Base-by-base conservation (phyloP, 1,140 invertebrate species). In the Pogonomyrmex barbatus region DNA sequence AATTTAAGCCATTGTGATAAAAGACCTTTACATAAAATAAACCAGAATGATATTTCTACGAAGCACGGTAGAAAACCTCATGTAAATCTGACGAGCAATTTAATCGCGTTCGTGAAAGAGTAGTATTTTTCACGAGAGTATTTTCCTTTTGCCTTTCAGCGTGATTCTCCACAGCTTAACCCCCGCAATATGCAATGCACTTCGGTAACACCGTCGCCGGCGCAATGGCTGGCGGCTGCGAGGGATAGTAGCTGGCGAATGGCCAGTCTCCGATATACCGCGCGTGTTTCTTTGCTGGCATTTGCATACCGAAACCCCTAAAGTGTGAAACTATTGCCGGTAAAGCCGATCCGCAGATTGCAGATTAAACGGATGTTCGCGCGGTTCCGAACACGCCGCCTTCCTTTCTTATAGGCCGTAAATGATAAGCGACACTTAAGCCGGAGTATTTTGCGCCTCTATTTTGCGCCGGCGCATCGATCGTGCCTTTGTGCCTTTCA, bases 271-370 rank as follows among this genome's bases (percentile, higher is more conserved):
- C 87, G 89, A 90, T 91, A 91, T 92, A 92, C 91, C 90, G 92
- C 91, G 86, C 87, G 75, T 92, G 91, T 92, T 93, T 93, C 92
- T 92, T 92, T 89, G 75, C 58, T 65, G 67, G 87, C 86, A 93
- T 93, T 93, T 93, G 93, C 92, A 93, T 93, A 90, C 87, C 85
- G 90, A 91, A 90, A 87, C 86, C 92, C 89, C 91, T 90, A 91
- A 93, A 93, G 91, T 92, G 92, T 88, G 89, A 93, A 93, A 93
- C 93, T 93, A 93, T 93, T 91, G 91, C 88, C 76, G 87, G 89
- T 87, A 92, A 91, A 91, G 87, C 87, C 88, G 89, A 93, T 93
- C 86, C 88, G 87, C 92, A 93, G 91, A 93, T 93, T 90, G 86
- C 87, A 90, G 91, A 93, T 92, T 93, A 91, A 92, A 91, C 83